Base-by-base conservation (phyloP, 64 coral and sea anemone species). In the Orbicella faveolata region DNA sequence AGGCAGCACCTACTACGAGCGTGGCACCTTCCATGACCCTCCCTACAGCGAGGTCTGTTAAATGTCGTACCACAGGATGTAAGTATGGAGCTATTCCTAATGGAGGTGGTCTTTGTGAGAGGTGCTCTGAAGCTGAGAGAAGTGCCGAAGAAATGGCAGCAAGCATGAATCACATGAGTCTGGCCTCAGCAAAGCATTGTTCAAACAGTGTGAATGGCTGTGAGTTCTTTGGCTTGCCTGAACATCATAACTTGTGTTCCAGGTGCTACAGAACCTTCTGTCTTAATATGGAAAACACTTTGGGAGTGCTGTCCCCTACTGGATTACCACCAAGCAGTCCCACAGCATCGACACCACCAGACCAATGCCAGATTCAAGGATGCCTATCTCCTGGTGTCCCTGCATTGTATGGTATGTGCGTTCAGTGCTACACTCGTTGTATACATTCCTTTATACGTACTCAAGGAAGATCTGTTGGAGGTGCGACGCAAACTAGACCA, bases 231-330 rank as follows among this genome's bases (percentile, higher is more conserved):
- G 97, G 97, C 9, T 25, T 90, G 53, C 91, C 94, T 33, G 78
- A 93, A 16, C 72, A 89, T 44, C 79, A 99, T 9, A 79, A 89
- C 34, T 89, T 99, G 67, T 99, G 97, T 63, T 96, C 97, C 21
- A 76, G 79, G 59, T 99, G 97, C 57, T 95, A 93, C 66, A 63
- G 86, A 65, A 90, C 84, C 26, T 97, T 97, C 78, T 76, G 83
- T 55, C 20, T 88, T 25, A 57, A 83, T n/a, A 97, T 97, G 92
- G 88, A 97, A 25, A 89, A 66, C 19, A 66, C 34, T 36, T 75
- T 36, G 19, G 81, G 19, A 17, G 68, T 75, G 26, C 25, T 15
- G 17, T 75, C 83, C 11, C 61, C 9, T 11, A 73, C 74, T 73
- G 54, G 80, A 23, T 36, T 48, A 34, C 55, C 77, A 81, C 72